Evolutionary conservation across 2,113 vertebrate genomes (phyloP), one percentile per base, ranked within the genome.

Genomic region (Ellobius talpinus): DNA sequence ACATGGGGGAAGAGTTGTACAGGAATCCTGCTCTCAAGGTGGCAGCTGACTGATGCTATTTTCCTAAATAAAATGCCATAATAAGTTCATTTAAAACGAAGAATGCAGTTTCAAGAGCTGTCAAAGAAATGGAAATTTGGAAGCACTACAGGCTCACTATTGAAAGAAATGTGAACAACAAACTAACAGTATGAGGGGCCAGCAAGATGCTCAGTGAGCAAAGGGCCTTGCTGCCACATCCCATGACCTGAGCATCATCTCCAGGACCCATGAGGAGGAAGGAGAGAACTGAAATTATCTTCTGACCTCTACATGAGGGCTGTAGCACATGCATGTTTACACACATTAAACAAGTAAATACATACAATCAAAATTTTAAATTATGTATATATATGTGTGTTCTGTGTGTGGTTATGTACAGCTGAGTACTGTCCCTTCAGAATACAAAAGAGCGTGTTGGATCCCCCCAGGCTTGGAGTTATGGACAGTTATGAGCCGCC

Each of bases 131-230:
- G 89, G 90, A 97, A 96, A 90, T 89, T 78, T 94, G 96, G 95
- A 79, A 36, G 72, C n/a, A 96, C 52, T 88, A 58, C 21, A 86
- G 93, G 79, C 85, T 95, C 94, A 86, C 72, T 92, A 29, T 55
- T 89, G 94, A 97, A 85, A 50, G 23, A 96, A 93, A 94, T 93
- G 96, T 95, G 93, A 97, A 97, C 74, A 50, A 11, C 95, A 95
- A 97, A 90, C 85, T 87, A 94, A 97, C 95, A 86, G 36, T 85
- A 31, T 36, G 47, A 68, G 12, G 17, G 82, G 39, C n/a, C 39
- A 31, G 39, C 58, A 42, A 85, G 81, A 24, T 29, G 24, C 21
- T 42, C 39, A 31, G 1, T 31, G 39, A 45, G 58, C 24, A 29
- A 63, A 42, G 14, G 58, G 24, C 4, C 4, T 45, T 29, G 24